Conservation (phyloP, 1,140 invertebrate genomes). For the Conopomorpha cramerella region DNA sequence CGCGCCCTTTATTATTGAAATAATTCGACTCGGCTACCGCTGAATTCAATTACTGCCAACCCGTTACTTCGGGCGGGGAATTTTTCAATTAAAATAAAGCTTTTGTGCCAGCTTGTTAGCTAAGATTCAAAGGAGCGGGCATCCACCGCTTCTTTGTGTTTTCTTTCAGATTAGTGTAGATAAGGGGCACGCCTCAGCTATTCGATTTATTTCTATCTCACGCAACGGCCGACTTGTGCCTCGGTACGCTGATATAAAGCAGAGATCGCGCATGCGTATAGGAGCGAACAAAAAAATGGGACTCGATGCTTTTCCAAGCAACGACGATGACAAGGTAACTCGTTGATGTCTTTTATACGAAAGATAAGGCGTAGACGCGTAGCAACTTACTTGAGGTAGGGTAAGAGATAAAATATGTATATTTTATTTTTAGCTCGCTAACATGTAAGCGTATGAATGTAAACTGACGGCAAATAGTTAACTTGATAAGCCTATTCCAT, state of each 20-base stretch:
- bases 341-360: slow-evolving; percentile 16
- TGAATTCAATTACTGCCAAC: slow-evolving; percentile 43
- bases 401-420: neutral
- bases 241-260: no score
- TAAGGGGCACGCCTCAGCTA: neutral
- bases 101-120: slow-evolving; percentile 7
- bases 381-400: neutral
- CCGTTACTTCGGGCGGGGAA: slow-evolving; percentile 22
- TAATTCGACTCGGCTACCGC: slow-evolving; percentile 29
- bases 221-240: no score
- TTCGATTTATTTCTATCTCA: neutral
- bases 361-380: no score
- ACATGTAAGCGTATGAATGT: no score
- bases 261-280: no score
- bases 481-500: no score
- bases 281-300: neutral
- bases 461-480: no score
- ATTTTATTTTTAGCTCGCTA: neutral
- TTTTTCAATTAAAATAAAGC: slow-evolving; percentile 24
- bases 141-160: neutral
- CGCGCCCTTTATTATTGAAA: slow-evolving; percentile 39
- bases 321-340: neutral
- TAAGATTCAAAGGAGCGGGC: neutral
- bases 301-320: neutral
- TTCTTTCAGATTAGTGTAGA: neutral